phyloP scores from a whole-genome alignment of 2,113 vertebrate species.

The Cyphomyrus plagiostoma region DNA sequence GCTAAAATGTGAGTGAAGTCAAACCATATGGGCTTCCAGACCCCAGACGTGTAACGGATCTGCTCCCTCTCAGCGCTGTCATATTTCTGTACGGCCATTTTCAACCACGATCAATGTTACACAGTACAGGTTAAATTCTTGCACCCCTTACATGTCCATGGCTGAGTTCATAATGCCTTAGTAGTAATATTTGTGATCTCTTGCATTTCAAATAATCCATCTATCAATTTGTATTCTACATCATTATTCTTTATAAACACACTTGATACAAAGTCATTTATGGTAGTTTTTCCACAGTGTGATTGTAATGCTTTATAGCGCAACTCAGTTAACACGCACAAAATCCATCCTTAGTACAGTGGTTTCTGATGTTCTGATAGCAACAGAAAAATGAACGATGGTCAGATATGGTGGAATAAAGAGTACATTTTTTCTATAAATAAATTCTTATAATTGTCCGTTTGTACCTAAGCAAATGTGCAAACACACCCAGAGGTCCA shows the following conservation, averaged over 20 bases:
- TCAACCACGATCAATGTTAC: neutral
- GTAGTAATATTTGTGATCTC: neutral
- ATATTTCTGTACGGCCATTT: conserved; percentile 8
- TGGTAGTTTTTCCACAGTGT: neutral
- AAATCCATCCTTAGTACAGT: neutral
- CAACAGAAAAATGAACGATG: neutral
- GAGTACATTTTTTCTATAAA: neutral
- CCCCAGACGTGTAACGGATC: conserved; percentile 38
- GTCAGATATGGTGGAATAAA: neutral
- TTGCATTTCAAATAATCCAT: neutral
- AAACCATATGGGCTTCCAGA: conserved; percentile 38
- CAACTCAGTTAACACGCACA: neutral
- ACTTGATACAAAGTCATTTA: neutral
- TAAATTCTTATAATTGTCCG: neutral
- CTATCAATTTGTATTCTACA: neutral
- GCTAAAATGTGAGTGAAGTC: conserved; percentile 27
- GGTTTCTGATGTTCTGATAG: neutral
- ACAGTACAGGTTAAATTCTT: neutral
- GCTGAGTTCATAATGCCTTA: neutral
- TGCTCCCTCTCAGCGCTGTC: conserved; percentile 20
- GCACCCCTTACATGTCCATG: neutral
- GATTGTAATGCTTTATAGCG: neutral
- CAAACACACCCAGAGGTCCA: neutral
- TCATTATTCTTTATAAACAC: neutral
- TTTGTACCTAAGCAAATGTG: neutral